Percentiles rank a stretch among this genome's conserved stretches.
Evolutionary conservation across 2,888 invertebrate genomes (phyloP).

Genomic region (Cataglyphis livida): DNA sequence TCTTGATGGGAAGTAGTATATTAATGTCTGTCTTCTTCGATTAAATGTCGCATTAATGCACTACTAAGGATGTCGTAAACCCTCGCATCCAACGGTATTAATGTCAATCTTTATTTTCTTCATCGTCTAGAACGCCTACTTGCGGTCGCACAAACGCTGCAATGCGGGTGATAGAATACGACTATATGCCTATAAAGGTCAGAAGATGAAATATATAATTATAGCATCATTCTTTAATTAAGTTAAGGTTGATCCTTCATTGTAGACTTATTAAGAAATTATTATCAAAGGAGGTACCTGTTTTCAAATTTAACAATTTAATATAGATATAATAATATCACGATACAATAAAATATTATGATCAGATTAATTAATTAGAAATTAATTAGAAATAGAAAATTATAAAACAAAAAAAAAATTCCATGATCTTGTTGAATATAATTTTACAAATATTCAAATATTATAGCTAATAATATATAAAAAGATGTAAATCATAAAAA

Average conservation of each 20-base stretch:
- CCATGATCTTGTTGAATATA: too few species aligned
- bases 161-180: not conserved
- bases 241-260: not conserved
- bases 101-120: conserved; percentile 9
- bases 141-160: not conserved
- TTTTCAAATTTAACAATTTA: not conserved
- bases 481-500: too few species aligned
- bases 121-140: not conserved
- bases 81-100: not conserved
- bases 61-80: not conserved
- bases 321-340: not conserved
- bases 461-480: too few species aligned
- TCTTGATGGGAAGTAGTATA: not conserved
- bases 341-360: too few species aligned
- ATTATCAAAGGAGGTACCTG: not conserved
- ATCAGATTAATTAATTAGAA: not conserved
- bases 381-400: not conserved
- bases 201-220: not conserved
- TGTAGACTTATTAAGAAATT: not conserved
- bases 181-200: not conserved
- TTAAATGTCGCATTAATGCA: not conserved
- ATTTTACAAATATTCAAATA: not conserved
- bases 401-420: not conserved
- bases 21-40: not conserved
- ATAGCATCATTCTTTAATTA: not conserved